Base-by-base conservation (phyloP, 2,797 vertebrate genomes). In the Sternotherus odoratus region DNA sequence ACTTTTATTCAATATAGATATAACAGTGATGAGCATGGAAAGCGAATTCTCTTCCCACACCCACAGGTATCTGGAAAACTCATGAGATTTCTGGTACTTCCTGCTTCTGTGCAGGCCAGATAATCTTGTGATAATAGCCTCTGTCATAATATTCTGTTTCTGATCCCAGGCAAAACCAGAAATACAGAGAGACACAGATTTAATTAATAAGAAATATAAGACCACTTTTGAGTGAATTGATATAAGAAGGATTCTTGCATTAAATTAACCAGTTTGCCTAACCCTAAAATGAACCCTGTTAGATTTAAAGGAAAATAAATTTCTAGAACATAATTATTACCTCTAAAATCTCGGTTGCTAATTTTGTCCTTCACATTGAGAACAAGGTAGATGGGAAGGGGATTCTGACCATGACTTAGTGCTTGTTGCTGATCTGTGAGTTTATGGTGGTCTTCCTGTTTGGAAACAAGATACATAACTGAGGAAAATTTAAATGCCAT, bases 261-360 rank as follows among this genome's bases (percentile, higher is more conserved):
- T 75, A 60, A 86, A 63, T 2, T 23, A 6, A 79, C 79, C 85
- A 89, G 13, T 50, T 79, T 80, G 66, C 33, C 13, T 79, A 43
- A 48, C 57, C 48, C n/a, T 88, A 83, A 91, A 51, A 1, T 85
- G 54, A 78, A 8, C 11, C 3, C 1, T 79, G 5, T 6, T 77
- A 9, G 4, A 21, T 36, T 82, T 66, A 91, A 91, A 82, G 36
- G 39, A 69, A 39, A 69, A 50, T 46, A 26, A 30, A 92, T 1
- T 57, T 94, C 51, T 89, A 51, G 33, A 88, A 17, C 82, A 51
- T 75, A 60, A 63, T 75, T 81, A 77, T 98, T 98, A 98, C 98
- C 98, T 98, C 98, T 98, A 91, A 98, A 98, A 90, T 98, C 98
- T 94, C 97, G 91, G 91, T 98, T 98, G 92, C 98, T 98, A 94